Percentiles rank a stretch among this genome's conserved stretches.
These are phyloP conservation scores for Agrotis segetum DNA, from an alignment of 2,888 invertebrate genomes.

Conservation along the genomic window DNA sequence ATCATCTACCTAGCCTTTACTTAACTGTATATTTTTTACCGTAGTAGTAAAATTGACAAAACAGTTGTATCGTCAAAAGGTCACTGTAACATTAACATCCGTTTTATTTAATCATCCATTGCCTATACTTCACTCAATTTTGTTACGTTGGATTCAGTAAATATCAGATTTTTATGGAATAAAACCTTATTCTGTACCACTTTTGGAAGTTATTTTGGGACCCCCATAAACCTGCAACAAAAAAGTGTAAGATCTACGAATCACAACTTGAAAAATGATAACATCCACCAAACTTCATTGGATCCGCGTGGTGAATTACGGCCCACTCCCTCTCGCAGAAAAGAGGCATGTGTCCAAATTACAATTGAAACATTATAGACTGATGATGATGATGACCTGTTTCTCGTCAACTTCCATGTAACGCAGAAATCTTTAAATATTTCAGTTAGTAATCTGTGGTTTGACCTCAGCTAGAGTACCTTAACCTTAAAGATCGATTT, in stretches of 20 bases:
- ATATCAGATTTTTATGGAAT: background rate
- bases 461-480: background rate
- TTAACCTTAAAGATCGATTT: background rate
- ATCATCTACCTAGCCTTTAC: background rate
- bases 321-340: no score
- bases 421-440: background rate
- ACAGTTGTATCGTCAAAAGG: background rate
- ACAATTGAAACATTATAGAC: no score
- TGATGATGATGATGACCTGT: no score
- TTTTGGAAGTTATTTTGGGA: no score
- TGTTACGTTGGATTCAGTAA: background rate
- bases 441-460: background rate
- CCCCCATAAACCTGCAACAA: no score
- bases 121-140: background rate
- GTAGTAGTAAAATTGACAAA: background rate
- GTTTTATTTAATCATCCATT: background rate
- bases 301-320: no score
- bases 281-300: no score
- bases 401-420: no score
- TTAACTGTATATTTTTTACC: background rate
- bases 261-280: no score
- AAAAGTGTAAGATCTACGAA: no score
- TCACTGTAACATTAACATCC: background rate
- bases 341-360: no score
- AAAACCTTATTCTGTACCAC: no score